Conservation (phyloP, 2,797 vertebrate genomes). For the Rhinatrema bivittatum region DNA sequence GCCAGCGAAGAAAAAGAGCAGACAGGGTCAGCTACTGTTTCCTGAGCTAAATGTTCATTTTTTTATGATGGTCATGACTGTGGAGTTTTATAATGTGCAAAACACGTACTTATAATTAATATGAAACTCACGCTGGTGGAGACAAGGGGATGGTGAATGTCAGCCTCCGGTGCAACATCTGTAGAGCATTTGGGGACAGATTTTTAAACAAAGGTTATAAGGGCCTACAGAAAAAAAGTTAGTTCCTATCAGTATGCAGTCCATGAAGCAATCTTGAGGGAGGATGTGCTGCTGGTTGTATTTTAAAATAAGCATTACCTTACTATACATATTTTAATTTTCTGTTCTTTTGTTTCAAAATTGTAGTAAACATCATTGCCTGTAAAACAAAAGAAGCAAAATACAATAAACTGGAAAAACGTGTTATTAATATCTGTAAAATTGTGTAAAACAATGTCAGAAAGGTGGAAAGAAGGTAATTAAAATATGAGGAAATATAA, state of each 20-base stretch:
- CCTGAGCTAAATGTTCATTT: constrained; percentile 53
- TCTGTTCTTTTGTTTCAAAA: background rate
- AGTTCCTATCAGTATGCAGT: constrained; percentile 4
- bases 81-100: constrained; percentile 36
- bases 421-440: too few relatives aligned
- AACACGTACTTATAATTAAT: constrained; percentile 41
- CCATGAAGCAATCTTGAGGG: constrained; percentile 4
- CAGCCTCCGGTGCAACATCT: constrained; percentile 27
- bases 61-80: constrained; percentile 39
- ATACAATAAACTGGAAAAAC: too few relatives aligned
- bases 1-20: constrained; percentile 49
- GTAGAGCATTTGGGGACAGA: constrained; percentile 29
- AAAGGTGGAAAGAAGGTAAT: too few relatives aligned
- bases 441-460: too few relatives aligned
- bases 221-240: constrained; percentile 10
- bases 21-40: constrained; percentile 61
- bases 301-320: background rate
- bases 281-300: background rate
- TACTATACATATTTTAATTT: background rate
- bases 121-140: constrained; percentile 48
- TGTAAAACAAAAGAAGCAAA: too few relatives aligned
- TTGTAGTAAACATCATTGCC: background rate
- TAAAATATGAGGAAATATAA: too few relatives aligned
- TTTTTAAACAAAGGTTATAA: constrained; percentile 14
- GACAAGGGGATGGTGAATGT: constrained; percentile 14